Percentiles rank a stretch among this genome's conserved stretches.
These are phyloP conservation scores for Hoplodrina ambigua DNA, from an alignment of 2,888 invertebrate species.

Conservation along the genomic window DNA sequence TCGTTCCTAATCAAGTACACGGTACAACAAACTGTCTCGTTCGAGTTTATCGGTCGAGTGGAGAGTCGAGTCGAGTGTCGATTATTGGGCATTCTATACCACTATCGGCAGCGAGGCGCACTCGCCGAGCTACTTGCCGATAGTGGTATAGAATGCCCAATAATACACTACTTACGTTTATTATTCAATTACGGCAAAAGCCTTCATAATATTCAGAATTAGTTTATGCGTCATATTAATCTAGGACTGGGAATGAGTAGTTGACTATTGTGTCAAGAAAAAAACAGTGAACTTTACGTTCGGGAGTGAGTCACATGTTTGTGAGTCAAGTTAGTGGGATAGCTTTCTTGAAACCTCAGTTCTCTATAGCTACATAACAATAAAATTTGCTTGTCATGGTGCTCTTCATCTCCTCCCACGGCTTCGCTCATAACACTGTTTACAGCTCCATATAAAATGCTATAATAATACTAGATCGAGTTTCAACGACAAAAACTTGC, in stretches of 20 bases:
- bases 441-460: constrained; percentile 54
- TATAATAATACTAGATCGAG: constrained; percentile 47
- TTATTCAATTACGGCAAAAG: neutral
- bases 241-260: constrained; percentile 30
- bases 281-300: constrained; percentile 49
- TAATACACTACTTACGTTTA: too few species aligned
- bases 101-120: too few species aligned
- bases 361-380: constrained; percentile 57
- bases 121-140: too few species aligned
- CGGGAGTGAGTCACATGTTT: constrained; percentile 65
- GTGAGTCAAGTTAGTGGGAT: constrained; percentile 64
- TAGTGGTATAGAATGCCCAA: too few species aligned
- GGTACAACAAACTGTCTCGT: too few species aligned
- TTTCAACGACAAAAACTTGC: constrained; percentile 52
- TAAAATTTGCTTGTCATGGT: constrained; percentile 63
- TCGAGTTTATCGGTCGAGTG: too few species aligned
- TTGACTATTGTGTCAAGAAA: constrained; percentile 44
- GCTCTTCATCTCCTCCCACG: constrained; percentile 59
- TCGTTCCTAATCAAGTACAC: too few species aligned
- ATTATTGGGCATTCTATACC: too few species aligned
- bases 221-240: constrained; percentile 40
- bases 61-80: too few species aligned
- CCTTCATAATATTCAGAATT: neutral
- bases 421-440: constrained; percentile 50
- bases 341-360: constrained; percentile 49